These are phyloP conservation scores for Diplodus sargus DNA, from an alignment of 2,797 vertebrate species.

Conservation along the genomic window DNA sequence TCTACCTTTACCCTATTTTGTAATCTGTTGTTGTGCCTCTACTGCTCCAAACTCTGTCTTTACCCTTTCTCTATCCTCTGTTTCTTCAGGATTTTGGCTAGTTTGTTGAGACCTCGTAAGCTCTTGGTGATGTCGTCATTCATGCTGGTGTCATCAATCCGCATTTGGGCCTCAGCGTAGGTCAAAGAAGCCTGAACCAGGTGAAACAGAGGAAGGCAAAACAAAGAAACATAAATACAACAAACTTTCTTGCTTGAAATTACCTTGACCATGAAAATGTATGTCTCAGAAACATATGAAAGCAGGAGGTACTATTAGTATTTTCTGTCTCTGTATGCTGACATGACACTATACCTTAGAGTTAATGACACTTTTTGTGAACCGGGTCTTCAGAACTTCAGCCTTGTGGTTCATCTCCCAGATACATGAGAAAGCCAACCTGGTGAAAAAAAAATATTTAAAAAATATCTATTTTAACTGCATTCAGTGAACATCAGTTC, in stretches of 20 bases:
- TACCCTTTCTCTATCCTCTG: slow-evolving; percentile 94
- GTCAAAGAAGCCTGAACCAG: slow-evolving; percentile 92
- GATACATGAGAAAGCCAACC: slow-evolving; percentile 97
- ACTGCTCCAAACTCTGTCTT: slow-evolving; percentile 11
- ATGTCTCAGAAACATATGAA: not conserved
- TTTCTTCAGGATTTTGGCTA: slow-evolving; percentile 95
- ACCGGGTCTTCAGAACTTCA: slow-evolving; percentile 92
- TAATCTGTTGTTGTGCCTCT: not conserved
- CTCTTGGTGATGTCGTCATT: slow-evolving; percentile 92
- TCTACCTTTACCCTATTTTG: not conserved
- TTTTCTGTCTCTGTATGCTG: not conserved
- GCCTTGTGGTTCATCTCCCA: slow-evolving; percentile 95
- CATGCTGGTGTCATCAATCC: slow-evolving; percentile 91
- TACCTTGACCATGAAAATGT: not conserved
- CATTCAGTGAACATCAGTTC: not conserved
- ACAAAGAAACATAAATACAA: not conserved
- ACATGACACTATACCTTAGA: slow-evolving; percentile 89
- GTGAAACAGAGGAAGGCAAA: not conserved
- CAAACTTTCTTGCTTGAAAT: not conserved
- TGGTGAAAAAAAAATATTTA: slow-evolving; percentile 57
- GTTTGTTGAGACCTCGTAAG: slow-evolving; percentile 92
- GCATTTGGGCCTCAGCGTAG: slow-evolving; percentile 98
- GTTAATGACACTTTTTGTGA: slow-evolving; percentile 96
- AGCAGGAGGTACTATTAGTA: not conserved
- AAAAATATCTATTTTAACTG: not conserved